These are phyloP conservation scores for Microcebus jonahi DNA, from an alignment of 2,113 vertebrate genomes.

Conservation along the genomic window DNA sequence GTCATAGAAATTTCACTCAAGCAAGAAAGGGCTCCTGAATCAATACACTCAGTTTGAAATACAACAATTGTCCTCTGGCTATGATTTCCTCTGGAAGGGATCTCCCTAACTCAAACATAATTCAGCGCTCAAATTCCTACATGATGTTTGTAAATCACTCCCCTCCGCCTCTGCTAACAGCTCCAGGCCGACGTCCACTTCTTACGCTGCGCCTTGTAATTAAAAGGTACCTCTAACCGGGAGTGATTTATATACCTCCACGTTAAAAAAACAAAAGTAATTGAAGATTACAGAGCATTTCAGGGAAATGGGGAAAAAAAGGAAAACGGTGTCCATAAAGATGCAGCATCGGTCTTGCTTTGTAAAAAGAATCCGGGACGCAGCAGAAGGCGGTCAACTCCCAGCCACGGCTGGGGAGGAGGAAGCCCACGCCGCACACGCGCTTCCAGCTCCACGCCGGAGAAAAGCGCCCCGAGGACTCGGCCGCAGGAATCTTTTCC, in stretches of 20 bases:
- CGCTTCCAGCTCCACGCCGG: not conserved
- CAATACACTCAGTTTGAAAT: no score
- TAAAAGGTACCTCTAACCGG: not conserved
- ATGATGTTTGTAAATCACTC: no score
- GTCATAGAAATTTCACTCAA: no score
- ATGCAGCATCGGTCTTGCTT: not conserved
- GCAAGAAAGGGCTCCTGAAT: no score
- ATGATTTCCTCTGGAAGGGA: no score
- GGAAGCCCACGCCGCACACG: not conserved
- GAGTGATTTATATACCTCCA: not conserved
- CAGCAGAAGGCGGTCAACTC: not conserved
- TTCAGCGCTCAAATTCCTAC: no score
- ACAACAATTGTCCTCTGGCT: no score
- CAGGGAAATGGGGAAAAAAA: not conserved
- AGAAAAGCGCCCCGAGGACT: not conserved
- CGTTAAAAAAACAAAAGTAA: not conserved
- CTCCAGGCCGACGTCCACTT: no score
- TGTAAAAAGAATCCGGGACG: not conserved
- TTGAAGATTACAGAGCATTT: conserved; percentile 32
- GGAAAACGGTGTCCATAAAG: not conserved
- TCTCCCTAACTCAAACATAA: no score
- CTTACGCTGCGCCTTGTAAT: no score
- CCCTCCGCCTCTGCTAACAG: no score
- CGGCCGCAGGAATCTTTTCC: not conserved
- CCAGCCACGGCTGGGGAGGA: not conserved